Evolutionary conservation across 2,797 vertebrate species (phyloP), one percentile per base, ranked within the genome.

Genomic region (Chrysolophus pictus): DNA sequence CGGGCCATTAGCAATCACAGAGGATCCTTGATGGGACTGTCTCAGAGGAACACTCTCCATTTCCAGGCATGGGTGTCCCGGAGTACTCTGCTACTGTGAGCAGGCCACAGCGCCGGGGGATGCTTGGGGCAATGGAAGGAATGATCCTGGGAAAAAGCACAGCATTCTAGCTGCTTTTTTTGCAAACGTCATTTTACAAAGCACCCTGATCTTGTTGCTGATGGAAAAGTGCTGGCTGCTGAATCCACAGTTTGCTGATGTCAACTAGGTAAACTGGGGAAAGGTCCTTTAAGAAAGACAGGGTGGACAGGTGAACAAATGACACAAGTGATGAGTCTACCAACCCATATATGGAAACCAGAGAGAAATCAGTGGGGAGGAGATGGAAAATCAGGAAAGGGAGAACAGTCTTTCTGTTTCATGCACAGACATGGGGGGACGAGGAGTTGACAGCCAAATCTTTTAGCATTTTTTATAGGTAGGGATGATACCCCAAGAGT

Each of bases 101-200:
- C 3, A 10, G 56, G 9, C 15, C 22, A 8, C 53, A 23, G 35
- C 39, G 49, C 46, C 73, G 13, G 58, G 55, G 49, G 82, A 78
- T 88, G 60, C 65, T 4, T 10, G 19, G 44, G 60, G n/a, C 62
- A 46, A 1, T 3, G 46, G 35, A 63, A 18, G 18, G 11, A 72
- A 72, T 29, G 37, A 7, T 28, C 44, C 72, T 71, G 75, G 14
- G 4, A 8, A 11, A 15, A 59, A 71, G 5, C 15, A 2, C 1
- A 1, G 69, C 0, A 0, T 31, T 7, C 28, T 12, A 0, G 0
- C 75, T 14, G n/a, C 0, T 0, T 33, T 67, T 17, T 46, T 86
- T 29, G 70, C 80, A 81, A 28, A 37, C 0, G 0, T 14, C 5
- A 16, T 65, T 92, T 14, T 55, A 63, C 16, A 35, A 56, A 79